Evolutionary conservation across 1,140 invertebrate species (phyloP).

Genomic region (Euborellia annulipes): DNA sequence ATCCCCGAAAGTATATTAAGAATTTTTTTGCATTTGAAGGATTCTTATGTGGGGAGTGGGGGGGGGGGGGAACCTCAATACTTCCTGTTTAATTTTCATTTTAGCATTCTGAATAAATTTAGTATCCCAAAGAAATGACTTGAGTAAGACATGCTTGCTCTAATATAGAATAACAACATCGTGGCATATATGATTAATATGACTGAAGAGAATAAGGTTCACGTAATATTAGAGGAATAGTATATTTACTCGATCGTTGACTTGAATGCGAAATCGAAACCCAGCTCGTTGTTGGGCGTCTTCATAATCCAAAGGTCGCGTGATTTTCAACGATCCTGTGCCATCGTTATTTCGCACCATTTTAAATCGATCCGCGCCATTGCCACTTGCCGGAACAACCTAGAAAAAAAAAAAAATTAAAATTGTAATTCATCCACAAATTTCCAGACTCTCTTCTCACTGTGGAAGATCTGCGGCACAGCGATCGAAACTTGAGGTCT

Average conservation of each 20-base stretch:
- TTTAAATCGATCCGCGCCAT: conserved; percentile 45
- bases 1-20: too few species aligned
- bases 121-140: not conserved
- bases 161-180: not conserved
- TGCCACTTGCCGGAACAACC: conserved; percentile 41
- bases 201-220: conserved; percentile 1
- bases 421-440: too few species aligned
- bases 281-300: conserved; percentile 38
- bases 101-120: too few species aligned
- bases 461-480: too few species aligned
- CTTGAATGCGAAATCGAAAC: conserved; percentile 41
- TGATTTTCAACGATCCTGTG: conserved; percentile 46
- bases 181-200: not conserved
- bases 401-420: too few species aligned
- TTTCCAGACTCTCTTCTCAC: too few species aligned
- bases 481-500: too few species aligned
- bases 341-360: conserved; percentile 48
- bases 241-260: conserved; percentile 28
- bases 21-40: too few species aligned
- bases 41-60: too few species aligned
- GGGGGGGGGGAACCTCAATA: too few species aligned
- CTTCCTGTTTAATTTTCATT: too few species aligned
- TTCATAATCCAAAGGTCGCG: conserved; percentile 42
- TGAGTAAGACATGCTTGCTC: too few species aligned
- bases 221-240: not conserved